These are phyloP conservation scores for Molanna angustata DNA, from an alignment of 2,888 invertebrate species.

Conservation along the genomic window DNA sequence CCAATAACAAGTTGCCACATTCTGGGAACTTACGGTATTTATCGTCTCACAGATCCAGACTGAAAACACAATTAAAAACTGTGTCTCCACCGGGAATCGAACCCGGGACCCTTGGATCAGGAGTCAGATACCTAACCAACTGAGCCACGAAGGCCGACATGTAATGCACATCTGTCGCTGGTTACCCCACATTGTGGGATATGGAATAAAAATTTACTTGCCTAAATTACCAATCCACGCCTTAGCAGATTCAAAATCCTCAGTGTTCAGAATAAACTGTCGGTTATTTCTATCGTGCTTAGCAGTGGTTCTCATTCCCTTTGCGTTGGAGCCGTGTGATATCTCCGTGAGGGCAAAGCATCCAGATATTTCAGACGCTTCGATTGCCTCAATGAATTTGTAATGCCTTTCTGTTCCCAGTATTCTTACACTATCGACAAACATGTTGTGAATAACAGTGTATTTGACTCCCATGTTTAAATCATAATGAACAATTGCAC, in stretches of 20 bases:
- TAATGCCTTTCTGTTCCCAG: conserved; percentile 64
- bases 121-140: too few relatives aligned
- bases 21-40: too few relatives aligned
- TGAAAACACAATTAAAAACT: too few relatives aligned
- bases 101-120: too few relatives aligned
- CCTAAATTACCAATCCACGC: conserved; percentile 85
- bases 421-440: conserved; percentile 61
- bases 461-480: conserved; percentile 64
- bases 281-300: conserved; percentile 70
- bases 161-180: too few relatives aligned
- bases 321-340: conserved; percentile 87
- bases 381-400: conserved; percentile 49
- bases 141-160: too few relatives aligned
- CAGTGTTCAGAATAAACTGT: conserved; percentile 79
- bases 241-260: conserved; percentile 88
- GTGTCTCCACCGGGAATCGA: too few relatives aligned
- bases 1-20: too few relatives aligned
- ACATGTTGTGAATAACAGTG: conserved; percentile 64
- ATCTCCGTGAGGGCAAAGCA: conserved; percentile 87
- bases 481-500: conserved; percentile 59
- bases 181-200: too few relatives aligned
- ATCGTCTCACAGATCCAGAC: too few relatives aligned
- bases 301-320: conserved; percentile 82
- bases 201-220: too few relatives aligned
- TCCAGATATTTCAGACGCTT: conserved; percentile 45